phyloP scores from a whole-genome alignment of 2,888 invertebrate species.

The Entomobrya proxima region DNA sequence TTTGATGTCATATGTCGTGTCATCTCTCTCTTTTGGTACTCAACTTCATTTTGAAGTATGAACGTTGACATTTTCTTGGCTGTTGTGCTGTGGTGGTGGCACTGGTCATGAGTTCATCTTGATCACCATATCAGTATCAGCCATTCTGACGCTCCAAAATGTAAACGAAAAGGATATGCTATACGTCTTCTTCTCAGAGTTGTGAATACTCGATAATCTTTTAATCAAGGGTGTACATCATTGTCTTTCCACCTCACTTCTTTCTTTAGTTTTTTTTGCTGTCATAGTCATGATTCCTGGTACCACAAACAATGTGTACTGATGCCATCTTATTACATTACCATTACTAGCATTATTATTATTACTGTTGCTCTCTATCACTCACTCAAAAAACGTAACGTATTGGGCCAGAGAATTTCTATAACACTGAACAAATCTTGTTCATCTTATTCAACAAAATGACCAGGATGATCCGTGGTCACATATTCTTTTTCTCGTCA shows the following conservation, averaged over 20 bases:
- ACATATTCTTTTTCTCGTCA: neutral
- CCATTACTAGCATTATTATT: conserved; percentile 10
- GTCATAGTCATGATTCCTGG: conserved; percentile 41
- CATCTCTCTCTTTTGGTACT: neutral
- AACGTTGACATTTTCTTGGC: conserved; percentile 17
- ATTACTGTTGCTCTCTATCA: conserved; percentile 25
- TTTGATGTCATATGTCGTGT: conserved; percentile 78
- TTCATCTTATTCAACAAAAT: conserved; percentile 44
- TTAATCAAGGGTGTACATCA: conserved; percentile 58
- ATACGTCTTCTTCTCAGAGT: neutral
- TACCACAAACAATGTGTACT: conserved; percentile 17
- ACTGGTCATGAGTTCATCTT: conserved; percentile 30
- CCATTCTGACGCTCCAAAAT: neutral
- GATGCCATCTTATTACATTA: conserved; percentile 27
- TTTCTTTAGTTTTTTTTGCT: neutral
- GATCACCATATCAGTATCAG: neutral
- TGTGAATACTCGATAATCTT: conserved; percentile 30
- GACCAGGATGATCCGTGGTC: neutral
- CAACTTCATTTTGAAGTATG: conserved; percentile 25
- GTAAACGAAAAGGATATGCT: conserved; percentile 4
- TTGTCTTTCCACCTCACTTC: conserved; percentile 54
- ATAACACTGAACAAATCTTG: conserved; percentile 24
- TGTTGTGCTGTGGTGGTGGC: conserved; percentile 33
- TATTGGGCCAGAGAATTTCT: neutral
- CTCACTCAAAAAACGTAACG: neutral